Base-by-base conservation (phyloP, 2,888 invertebrate genomes). In the Chironomus riparius region DNA sequence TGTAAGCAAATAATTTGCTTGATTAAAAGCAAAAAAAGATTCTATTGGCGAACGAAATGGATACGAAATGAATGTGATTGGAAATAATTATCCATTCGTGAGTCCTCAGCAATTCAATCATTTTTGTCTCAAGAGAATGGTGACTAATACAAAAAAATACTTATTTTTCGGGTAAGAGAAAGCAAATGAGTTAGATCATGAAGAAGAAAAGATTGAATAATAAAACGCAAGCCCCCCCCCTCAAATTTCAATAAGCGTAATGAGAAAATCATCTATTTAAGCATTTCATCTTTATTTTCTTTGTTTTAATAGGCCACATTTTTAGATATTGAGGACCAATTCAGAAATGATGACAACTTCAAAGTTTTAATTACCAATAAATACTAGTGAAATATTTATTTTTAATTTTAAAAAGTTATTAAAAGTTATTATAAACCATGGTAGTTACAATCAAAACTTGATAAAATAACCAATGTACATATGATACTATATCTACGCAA, bases 251-350 rank as follows among this genome's bases (percentile, higher is more conserved):
- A 70, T 70, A 70, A 70, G 28, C 56, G 22, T 70, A 70, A 70
- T 70, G 70, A 70, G 70, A 48, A 70, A 48, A 48, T 50, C 50
- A 70, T 50, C 50, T 22, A 70, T 70, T 70, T 70, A 56, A 70
- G 50, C 70, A 70, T 70, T 50, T 70, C 50, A 4, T n/a, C 48
- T 12, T 15, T 13, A 50, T 50, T 4, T 38, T 38, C 38, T 38
- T 38, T 38, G 38, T 10, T 38, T 38, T 38, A 10, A 38, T 38
- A 38, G 38, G 38, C 10, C 38, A 38, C 10, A 38, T 38, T 38
- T 28, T 38, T 38, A 1, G 10, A 10, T 38, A 38, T 38, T 38
- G 38, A 38, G 38, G 38, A 38, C 10, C 10, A 1, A 10, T 38
- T 38, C 2, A 38, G 2, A 38, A 38, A 10, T 38, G 38, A 38